Evolutionary conservation across 2,888 invertebrate genomes (phyloP), one percentile per base, ranked within the genome.

Genomic region (Microctonus aethiopoides): DNA sequence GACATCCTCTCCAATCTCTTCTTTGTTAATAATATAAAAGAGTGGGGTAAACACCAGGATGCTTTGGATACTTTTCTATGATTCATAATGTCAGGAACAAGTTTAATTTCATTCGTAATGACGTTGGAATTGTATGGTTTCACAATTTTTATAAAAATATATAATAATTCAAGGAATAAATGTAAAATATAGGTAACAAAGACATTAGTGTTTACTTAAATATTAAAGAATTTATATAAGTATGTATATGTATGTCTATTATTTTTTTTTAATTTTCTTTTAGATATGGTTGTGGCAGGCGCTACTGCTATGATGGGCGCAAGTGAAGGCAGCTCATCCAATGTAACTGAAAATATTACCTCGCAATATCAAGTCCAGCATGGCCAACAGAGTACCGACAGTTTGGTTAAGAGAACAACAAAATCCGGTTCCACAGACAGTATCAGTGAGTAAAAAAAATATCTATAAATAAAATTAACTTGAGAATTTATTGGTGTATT

Each of bases 231-330:
- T n/a, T n/a, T n/a, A n/a, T n/a, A n/a, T n/a, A n/a, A 32, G 22
- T 59, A 16, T 54, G 26, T 32, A 26, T 24, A 36, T 57, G 46
- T 13, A n/a, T 41, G 20, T 46, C 16, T 54, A 61, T 29, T 24
- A 39, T 24, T 20, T 54, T 41, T 41, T 54, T 29, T 57, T 46
- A 68, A 67, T 36, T 29, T 34, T 61, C n/a, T 46, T 51, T 41
- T 54, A 82, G 82, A 78, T 68, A 82, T 82, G 82, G 82, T 82
- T 77, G 82, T 82, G 74, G 81, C 80, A 68, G 82, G 82, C 57
- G 79, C 77, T 29, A 78, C 78, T 56, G 75, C 79, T 74, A 78
- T 81, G 76, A 82, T 82, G 81, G 78, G 82, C 74, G 78, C 81
- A 70, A 80, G 78, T 67, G 82, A 81, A 68, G 78, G 80, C 71